A percentile compares a stretch with the other conserved stretches of the same genome.
Conservation (phyloP, 1,140 invertebrate species). For the Neuroterus valhalla region DNA sequence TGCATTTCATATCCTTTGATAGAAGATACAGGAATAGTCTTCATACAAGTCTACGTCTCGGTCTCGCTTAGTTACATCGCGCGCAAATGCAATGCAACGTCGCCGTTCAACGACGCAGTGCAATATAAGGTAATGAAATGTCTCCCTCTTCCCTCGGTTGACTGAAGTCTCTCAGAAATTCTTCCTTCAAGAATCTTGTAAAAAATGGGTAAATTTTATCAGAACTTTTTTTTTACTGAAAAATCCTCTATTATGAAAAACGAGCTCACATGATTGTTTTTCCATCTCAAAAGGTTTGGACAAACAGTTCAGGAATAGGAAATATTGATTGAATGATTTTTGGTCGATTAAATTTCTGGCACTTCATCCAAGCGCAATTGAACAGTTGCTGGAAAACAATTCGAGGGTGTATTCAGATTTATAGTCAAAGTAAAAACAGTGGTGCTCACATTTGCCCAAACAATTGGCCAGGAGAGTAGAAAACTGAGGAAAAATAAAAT, state of each 20-base stretch:
- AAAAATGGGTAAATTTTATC: background rate
- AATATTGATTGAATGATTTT: no score
- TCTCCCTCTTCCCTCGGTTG: constrained; percentile 43
- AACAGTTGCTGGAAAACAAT: no score
- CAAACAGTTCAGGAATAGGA: no score
- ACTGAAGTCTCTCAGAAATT: constrained; percentile 30
- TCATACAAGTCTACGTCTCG: background rate
- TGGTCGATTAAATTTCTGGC: no score
- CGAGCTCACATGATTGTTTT: no score
- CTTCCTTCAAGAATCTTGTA: background rate
- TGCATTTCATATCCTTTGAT: constrained; percentile 62
- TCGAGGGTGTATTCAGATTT: no score
- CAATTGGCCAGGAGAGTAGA: no score
- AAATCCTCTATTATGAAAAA: background rate
- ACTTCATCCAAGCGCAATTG: no score
- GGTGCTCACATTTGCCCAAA: no score
- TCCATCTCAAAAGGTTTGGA: no score
- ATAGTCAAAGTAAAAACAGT: no score
- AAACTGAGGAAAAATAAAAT: no score
- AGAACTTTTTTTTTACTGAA: background rate
- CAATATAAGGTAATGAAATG: constrained; percentile 68
- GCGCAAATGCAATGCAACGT: constrained; percentile 40
- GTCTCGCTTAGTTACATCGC: constrained; percentile 18
- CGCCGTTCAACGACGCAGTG: constrained; percentile 51
- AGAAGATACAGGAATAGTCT: constrained; percentile 17